Conservation (phyloP, 2,797 vertebrate species). For the Hoplostethus atlanticus region DNA sequence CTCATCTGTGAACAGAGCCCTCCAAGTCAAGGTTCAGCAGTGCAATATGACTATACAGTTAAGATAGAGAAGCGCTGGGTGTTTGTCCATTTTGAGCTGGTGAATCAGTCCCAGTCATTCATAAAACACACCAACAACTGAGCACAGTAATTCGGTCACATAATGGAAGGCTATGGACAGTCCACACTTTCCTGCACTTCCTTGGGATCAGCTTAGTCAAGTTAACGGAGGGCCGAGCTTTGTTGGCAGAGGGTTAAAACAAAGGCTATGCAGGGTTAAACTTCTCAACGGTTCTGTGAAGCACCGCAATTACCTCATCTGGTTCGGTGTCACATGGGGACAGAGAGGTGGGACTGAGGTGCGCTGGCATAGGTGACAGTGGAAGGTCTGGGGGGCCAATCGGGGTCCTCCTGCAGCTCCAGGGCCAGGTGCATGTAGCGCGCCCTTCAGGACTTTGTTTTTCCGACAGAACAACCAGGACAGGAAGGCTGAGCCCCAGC, state of each 20-base stretch:
- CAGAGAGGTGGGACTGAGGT: constrained; percentile 45
- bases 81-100: not conserved
- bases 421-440: constrained; percentile 93
- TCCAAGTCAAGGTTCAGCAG: constrained; percentile 33
- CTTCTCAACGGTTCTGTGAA: not conserved
- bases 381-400: constrained; percentile 95
- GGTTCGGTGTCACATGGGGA: constrained; percentile 42
- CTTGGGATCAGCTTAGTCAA: no score
- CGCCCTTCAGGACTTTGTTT: constrained; percentile 84
- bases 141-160: not conserved
- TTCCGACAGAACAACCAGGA: constrained; percentile 83
- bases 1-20: constrained; percentile 1
- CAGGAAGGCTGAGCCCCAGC: constrained; percentile 81
- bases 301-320: not conserved
- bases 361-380: constrained; percentile 89
- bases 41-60: not conserved
- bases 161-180: not conserved
- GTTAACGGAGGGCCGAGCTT: not conserved
- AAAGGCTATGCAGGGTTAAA: constrained; percentile 24
- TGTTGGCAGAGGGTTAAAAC: not conserved
- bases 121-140: not conserved
- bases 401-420: constrained; percentile 90
- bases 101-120: not conserved
- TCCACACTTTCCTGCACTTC: not conserved
- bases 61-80: not conserved